Evolutionary conservation across 2,113 vertebrate species (phyloP), one percentile per base, ranked within the genome.

Genomic region (Ramphastos sulfuratus): DNA sequence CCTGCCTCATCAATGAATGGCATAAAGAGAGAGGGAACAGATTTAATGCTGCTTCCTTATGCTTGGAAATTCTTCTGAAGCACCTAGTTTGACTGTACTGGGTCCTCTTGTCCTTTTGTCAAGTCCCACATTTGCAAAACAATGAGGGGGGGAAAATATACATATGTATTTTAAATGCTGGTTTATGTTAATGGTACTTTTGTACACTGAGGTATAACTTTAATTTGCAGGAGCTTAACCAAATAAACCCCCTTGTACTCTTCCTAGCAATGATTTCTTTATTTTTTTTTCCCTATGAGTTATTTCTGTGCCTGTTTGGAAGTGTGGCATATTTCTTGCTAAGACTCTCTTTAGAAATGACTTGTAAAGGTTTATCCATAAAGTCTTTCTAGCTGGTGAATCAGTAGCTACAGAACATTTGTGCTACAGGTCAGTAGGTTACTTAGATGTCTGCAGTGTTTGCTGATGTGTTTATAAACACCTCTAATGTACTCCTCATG

Each of bases 381-480:
- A 84, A 86, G 8, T 56, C 30, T 30, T 88, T 72, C 21, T 81
- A 31, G 46, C 4, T 37, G 0, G 0, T 59, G 74, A 63, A 87
- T 93, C 71, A 55, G 67, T 78, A 86, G 69, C 65, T 92, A 35
- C 25, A 78, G 31, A 75, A 37, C 23, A 64, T 84, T 93, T 90
- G 79, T 82, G 46, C 48, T 75, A 44, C 70, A 58, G 91, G 95
- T 94, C 91, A 93, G 18, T 42, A 61, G 60, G 35, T 90, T 87
- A 72, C 70, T 90, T 79, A 72, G 42, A 93, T 86, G 50, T 84
- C 80, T 25, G 15, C 76, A 90, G 66, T 30, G 7, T 73, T 89
- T 79, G 65, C 71, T 89, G 71, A 55, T 66, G 44, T 92, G 66
- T 90, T 96, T 90, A 82, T 93, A 94, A 95, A 82, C 50, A 76